Base-by-base conservation (phyloP, 2,113 vertebrate genomes). In the Phrynosoma blainvillii region DNA sequence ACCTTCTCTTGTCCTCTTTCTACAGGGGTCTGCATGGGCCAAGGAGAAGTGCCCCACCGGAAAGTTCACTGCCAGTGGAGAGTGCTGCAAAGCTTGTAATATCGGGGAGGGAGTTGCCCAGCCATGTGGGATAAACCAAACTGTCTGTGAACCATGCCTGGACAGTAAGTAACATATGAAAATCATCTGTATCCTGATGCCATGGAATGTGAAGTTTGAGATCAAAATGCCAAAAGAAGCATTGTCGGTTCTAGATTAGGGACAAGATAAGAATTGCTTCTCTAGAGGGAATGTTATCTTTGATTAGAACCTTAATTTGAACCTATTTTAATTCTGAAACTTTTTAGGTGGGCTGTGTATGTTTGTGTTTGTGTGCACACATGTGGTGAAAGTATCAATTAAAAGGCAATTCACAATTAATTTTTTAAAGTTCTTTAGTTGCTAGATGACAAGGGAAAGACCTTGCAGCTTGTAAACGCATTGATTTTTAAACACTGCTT, bases 31-130 rank as follows among this genome's bases (percentile, higher is more conserved):
- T 0, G 0, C 76, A 5, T 36, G 90, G 90, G 86, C 84, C 84
- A 87, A 93, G 88, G 96, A 92, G 4, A 77, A 91, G 0, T 99
- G 99, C 71, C 6, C 3, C 11, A 97, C 97, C 0, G 89, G 87
- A 40, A 87, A 96, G 68, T 98, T 95, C 92, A 99, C 98, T 0
- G 21, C 74, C 0, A 84, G 88, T 0, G 98, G 98, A 0, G 98
- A 99, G 80, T 99, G 98, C 96, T 99, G 99, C 91, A 89, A 83
- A 86, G 90, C 97, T 91, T 99, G 98, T 92, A 98, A 97, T 86
- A 96, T 98, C n/a, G 98, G 99, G 1, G 99, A 99, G 88, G 99
- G 99, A 0, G 96, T 99, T 88, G 91, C 95, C 89, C 95, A 95
- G 91, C 93, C 93, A 30, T 99, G 99, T 0, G 98, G 97, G 42